These are phyloP conservation scores for Pegea sp. DNA, from an alignment of 23 tunicate genomes.

Conservation along the genomic window DNA sequence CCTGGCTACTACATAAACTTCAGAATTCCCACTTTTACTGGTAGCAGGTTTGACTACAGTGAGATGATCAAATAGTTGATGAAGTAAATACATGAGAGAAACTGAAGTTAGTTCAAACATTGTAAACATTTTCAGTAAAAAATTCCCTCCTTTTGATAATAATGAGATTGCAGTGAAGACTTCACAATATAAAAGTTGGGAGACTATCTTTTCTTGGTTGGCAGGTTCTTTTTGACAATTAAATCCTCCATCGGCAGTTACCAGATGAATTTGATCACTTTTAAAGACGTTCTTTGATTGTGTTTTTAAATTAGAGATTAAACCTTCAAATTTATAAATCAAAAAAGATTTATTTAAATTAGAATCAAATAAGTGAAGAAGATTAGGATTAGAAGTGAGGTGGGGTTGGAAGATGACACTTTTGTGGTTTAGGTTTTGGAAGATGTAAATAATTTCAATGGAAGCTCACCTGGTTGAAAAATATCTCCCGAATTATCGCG, in stretches of 20 bases:
- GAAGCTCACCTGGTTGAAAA: conserved; percentile 4
- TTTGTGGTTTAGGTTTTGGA: too few species aligned
- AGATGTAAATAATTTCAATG: too few species aligned
- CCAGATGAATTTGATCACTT: conserved; percentile 4
- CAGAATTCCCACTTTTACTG: conserved; percentile 86
- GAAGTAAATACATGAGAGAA: conserved; percentile 24
- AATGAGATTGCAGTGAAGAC: conserved; percentile 16
- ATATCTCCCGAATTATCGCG: conserved; percentile 81
- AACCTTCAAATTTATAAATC: conserved; percentile 3
- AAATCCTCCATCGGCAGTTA: conserved; percentile 76
- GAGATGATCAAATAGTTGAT: conserved; percentile 24
- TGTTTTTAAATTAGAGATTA: conserved; percentile 1
- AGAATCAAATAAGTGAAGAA: too few species aligned
- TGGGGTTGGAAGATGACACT: too few species aligned
- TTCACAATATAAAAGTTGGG: conserved; percentile 41
- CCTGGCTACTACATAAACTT: conserved; percentile 60
- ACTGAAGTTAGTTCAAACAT: conserved; percentile 48
- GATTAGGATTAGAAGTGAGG: too few species aligned
- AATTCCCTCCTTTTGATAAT: conserved; percentile 24
- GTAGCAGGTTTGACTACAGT: conserved; percentile 56
- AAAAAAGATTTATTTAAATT: too few species aligned
- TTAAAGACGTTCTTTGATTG: conserved; percentile 11
- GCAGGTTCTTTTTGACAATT: conserved; percentile 53
- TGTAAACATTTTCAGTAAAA: conserved; percentile 73
- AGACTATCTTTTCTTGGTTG: conserved; percentile 39